Base-by-base conservation (phyloP, 35 echinoderm and acorn worm species). In the Apostichopus parvimensis region DNA sequence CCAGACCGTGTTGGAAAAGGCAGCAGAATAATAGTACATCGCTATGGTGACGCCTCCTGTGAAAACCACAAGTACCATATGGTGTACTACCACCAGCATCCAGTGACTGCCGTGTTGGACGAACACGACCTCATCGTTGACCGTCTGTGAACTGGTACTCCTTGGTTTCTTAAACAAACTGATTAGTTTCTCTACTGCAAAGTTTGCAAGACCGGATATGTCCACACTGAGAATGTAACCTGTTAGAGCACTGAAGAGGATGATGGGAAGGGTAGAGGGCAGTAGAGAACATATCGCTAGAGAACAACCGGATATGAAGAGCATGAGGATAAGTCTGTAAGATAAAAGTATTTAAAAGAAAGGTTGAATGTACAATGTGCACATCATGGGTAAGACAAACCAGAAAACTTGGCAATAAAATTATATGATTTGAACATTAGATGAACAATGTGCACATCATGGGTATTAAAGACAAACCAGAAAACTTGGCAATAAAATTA, bases 221-320 rank as follows among this genome's bases (percentile, higher is more conserved):
- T 99, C 93, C 0, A 96, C 87, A 68, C 95, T 96, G 4, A 94
- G 89, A 18, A 99, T 58, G 79, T 96, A 99, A 5, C 97, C 97
- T 9, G 83, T 26, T 28, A 93, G 90, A 20, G 93, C 91, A 72
- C 90, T 91, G 90, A 87, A 94, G 22, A 95, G 77, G 26, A 94
- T 93, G 22, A 89, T 65, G 17, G 87, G 82, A 70, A 94, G 54
- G 4, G 52, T 34, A 75, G 97, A 94, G 9, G 93, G 91, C 65
- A 94, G 75, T 52, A 99, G 91, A 71, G 91, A 94, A 54, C 92
- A 71, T 6, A 96, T 82, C 7, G 92, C 70, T 10, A 94, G 56
- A n/a, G 60, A 61, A 53, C 89, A 60, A 8, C 54, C 24, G n/a
- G 97, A 99, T 5, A 82, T 28, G 9, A 96, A 68, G 3, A 96